phyloP scores from a whole-genome alignment of 2,797 vertebrate species.

The Lagocephalus sceleratus region DNA sequence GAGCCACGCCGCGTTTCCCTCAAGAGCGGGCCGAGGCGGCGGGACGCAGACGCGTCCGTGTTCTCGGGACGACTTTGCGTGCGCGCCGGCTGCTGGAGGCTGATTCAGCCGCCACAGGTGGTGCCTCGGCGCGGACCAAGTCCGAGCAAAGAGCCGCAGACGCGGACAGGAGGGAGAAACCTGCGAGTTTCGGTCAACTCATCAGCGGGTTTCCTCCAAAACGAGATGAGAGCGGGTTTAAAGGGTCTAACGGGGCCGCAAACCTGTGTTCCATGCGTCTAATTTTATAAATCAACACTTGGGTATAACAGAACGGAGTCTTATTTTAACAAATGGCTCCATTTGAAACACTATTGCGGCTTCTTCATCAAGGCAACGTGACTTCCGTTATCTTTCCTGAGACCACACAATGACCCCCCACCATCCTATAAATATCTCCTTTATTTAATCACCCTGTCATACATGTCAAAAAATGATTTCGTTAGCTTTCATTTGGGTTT shows the following conservation, averaged over 20 bases:
- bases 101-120: constrained; percentile 64
- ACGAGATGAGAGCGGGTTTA: no score
- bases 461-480: constrained; percentile 33
- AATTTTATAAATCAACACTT: no score
- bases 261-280: no score
- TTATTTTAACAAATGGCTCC: background rate
- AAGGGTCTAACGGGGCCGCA: no score
- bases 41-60: background rate
- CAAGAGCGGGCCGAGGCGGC: background rate
- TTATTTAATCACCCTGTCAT: constrained; percentile 23
- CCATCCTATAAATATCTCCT: background rate
- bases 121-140: constrained; percentile 25
- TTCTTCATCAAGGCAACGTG: background rate
- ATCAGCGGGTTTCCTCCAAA: no score
- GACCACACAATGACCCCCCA: background rate
- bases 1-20: background rate
- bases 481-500: background rate
- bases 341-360: background rate
- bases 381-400: no score
- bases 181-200: background rate
- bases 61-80: constrained; percentile 3
- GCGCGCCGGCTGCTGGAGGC: constrained; percentile 13
- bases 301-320: background rate
- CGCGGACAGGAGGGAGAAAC: background rate
- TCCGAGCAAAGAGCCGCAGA: constrained; percentile 2